phyloP scores from a whole-genome alignment of 2,888 invertebrate genomes.

The Trissolcus japonicus region DNA sequence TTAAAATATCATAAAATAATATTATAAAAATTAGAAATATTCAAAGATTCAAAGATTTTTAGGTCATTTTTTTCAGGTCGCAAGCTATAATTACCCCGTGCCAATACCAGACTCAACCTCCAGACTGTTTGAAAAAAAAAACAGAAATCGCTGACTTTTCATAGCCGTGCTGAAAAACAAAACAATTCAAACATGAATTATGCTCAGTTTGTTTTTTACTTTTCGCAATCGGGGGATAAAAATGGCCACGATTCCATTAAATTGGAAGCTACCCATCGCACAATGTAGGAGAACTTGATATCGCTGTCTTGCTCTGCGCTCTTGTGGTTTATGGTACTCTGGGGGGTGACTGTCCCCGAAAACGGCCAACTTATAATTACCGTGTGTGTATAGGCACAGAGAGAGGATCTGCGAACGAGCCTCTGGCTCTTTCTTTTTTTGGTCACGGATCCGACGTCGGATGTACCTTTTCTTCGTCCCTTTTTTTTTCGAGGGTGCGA shows the following conservation, averaged over 20 bases:
- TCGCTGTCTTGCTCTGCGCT: conserved; percentile 63
- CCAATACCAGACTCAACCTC: conserved; percentile 5
- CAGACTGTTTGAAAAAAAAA: not conserved
- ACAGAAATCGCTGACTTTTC: not conserved
- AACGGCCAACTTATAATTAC: conserved; percentile 64
- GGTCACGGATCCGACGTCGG: conserved; percentile 27
- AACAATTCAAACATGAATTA: conserved; percentile 17
- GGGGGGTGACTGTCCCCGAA: conserved; percentile 65
- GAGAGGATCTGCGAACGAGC: conserved; percentile 28
- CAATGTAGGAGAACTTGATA: not conserved
- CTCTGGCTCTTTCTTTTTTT: conserved; percentile 41
- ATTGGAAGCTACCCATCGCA: conserved; percentile 6
- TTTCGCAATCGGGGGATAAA: conserved; percentile 4
- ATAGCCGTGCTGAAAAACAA: not conserved
- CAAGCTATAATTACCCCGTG: conserved; percentile 4
- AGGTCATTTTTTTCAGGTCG: not conserved
- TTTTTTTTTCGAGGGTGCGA: conserved; percentile 24
- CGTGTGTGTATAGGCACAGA: conserved; percentile 48
- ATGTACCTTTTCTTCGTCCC: conserved; percentile 35
- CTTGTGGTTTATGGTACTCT: conserved; percentile 73
- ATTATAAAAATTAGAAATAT: not conserved
- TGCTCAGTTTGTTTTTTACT: conserved; percentile 16
- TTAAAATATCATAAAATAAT: not conserved
- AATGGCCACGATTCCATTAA: conserved; percentile 18
- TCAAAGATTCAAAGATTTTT: not conserved